Conservation (phyloP, 2,797 vertebrate species). For the Galago senegalensis region DNA sequence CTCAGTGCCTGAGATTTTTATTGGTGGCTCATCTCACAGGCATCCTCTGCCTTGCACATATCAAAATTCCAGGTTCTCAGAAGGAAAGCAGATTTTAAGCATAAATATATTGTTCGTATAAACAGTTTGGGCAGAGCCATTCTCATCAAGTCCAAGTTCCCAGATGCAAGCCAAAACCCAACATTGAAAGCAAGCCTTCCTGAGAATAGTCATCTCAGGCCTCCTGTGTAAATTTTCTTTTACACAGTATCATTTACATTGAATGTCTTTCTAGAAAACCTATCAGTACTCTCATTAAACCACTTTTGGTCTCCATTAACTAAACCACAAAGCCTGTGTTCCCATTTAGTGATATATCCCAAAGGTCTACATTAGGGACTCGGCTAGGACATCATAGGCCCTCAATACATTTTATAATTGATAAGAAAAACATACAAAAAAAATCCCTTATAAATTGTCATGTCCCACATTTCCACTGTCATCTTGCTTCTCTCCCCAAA, state of each 20-base stretch:
- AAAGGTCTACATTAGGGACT: not conserved
- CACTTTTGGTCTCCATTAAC: not conserved
- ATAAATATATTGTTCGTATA: not conserved
- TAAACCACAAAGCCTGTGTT: not conserved
- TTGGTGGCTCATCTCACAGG: not conserved
- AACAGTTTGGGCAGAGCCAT: not conserved
- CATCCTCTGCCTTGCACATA: not conserved
- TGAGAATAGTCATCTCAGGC: not conserved
- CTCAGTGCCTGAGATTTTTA: not conserved
- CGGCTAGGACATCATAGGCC: too few relatives aligned
- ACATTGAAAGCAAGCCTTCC: not conserved
- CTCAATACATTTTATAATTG: not conserved
- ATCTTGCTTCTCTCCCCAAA: not conserved
- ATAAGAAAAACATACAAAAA: not conserved
- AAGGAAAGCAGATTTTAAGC: not conserved
- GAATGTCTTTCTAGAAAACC: not conserved
- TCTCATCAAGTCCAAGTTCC: not conserved
- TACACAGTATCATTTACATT: not conserved
- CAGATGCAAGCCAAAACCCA: not conserved
- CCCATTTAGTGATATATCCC: not conserved
- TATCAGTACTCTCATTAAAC: not conserved
- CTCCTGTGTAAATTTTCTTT: not conserved
- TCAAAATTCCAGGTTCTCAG: not conserved
- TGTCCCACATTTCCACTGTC: not conserved
- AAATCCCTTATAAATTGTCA: not conserved